Evolutionary conservation across 2,888 invertebrate species (phyloP), one percentile per base, ranked within the genome.

Genomic region (Rhagophthalmus giganteus): DNA sequence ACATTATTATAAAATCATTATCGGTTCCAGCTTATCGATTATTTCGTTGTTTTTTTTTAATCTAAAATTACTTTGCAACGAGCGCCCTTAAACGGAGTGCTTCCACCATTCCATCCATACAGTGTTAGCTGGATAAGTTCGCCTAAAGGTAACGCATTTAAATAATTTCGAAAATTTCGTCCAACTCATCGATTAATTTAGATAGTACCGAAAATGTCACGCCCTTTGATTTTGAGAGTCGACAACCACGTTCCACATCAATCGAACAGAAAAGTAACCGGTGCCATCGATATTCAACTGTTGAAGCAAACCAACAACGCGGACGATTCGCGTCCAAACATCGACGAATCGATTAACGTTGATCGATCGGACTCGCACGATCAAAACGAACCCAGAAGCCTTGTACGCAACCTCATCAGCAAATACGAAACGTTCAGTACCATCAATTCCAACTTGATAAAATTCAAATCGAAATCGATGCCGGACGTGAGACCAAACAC

Each of bases 331-430:
- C n/a, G n/a, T n/a, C n/a, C n/a, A n/a, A n/a, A n/a, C n/a, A n/a
- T n/a, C n/a, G n/a, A n/a, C n/a, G 28, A 26, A 34, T 2, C 10
- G 2, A 2, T 7, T 10, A 16, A 33, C 5, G 14, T 10, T 2
- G 24, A 32, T 1, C 13, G 20, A 32, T 7, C 1, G 9, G 5
- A 31, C 13, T 10, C 25, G 2, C 11, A 16, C 5, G 14, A 25
- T 6, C 13, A 28, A n/a, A 25, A 10, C 10, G 20, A 32, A 26
- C 24, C 32, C n/a, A 13, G 38, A 26, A 40, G 35, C 10, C 26
- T 46, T 7, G 54, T 54, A 2, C 48, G 49, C 5, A 54, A 37
- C 12, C 30, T 54, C 12, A 49, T 47, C 20, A 54, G 13, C 7
- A 32, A 27, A 15, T 54, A 49, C 24, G 54, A 54, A 27, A 24